Conservation (phyloP, 2,113 vertebrate genomes). For the Chroicocephalus ridibundus region DNA sequence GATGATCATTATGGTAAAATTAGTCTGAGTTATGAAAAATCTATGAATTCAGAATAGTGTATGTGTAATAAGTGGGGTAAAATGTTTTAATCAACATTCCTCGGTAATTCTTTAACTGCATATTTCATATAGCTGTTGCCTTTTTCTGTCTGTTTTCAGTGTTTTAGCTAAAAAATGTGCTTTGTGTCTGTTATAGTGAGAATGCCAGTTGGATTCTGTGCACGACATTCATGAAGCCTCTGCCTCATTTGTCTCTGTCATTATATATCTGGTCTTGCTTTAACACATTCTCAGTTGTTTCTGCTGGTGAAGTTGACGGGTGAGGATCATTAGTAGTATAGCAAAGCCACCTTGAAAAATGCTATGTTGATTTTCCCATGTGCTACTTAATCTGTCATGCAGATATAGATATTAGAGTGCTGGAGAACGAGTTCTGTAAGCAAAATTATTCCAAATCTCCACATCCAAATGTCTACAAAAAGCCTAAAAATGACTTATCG, state of each 20-base stretch:
- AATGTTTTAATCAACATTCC: neutral
- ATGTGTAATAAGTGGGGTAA: neutral
- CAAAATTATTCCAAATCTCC: neutral
- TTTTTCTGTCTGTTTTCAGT: neutral
- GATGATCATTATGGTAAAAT: neutral
- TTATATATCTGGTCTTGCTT: neutral
- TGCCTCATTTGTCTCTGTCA: neutral
- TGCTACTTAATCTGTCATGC: neutral
- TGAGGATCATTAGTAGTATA: neutral
- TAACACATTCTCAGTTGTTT: neutral
- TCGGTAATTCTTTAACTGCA: neutral
- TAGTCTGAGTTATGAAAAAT: neutral
- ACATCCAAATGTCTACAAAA: neutral
- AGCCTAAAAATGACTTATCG: neutral
- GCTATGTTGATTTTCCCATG: neutral
- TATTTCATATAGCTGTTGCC: neutral
- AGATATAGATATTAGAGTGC: accelerated
- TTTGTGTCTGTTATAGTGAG: neutral
- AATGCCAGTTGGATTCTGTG: neutral
- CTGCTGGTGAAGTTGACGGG: neutral
- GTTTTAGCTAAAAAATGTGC: neutral
- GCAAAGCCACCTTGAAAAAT: neutral
- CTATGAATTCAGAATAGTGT: neutral
- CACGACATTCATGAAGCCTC: neutral
- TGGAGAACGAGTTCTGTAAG: neutral